Percentiles rank a stretch among this genome's conserved stretches.
These are phyloP conservation scores for Rhynchophorus ferrugineus DNA, from an alignment of 1,140 invertebrate genomes.

Conservation along the genomic window DNA sequence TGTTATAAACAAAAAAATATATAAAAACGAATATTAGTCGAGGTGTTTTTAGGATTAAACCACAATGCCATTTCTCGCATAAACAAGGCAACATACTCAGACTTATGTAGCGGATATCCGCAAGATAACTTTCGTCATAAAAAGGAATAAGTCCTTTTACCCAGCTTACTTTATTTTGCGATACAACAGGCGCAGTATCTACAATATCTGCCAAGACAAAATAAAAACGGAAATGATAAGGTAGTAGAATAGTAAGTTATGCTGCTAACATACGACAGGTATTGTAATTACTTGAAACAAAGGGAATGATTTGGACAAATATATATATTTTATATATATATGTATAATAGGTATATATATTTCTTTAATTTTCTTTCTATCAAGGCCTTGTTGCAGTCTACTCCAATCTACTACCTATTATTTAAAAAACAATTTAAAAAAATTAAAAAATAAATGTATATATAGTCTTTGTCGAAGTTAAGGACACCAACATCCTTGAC, in stretches of 20 bases:
- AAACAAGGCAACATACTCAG: conserved; percentile 37
- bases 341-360: too few species aligned
- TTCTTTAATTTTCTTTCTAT: background rate
- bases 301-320: background rate
- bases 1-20: too few species aligned
- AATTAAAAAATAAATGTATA: background rate
- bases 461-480: background rate
- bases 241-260: background rate
- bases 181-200: background rate
- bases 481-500: conserved; percentile 7
- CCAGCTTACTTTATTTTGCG: conserved; percentile 16
- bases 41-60: too few species aligned
- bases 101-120: conserved; percentile 35
- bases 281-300: background rate
- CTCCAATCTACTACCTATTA: background rate
- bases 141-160: conserved; percentile 19
- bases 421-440: too few species aligned
- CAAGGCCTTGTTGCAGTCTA: background rate
- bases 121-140: conserved; percentile 28
- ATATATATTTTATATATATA: background rate
- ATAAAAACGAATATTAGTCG: too few species aligned
- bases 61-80: conserved; percentile 23
- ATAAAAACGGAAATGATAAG: background rate
- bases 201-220: background rate
- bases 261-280: background rate